phyloP scores from a whole-genome alignment of 2,888 invertebrate genomes.

The Cheiracanthium punctorium region DNA sequence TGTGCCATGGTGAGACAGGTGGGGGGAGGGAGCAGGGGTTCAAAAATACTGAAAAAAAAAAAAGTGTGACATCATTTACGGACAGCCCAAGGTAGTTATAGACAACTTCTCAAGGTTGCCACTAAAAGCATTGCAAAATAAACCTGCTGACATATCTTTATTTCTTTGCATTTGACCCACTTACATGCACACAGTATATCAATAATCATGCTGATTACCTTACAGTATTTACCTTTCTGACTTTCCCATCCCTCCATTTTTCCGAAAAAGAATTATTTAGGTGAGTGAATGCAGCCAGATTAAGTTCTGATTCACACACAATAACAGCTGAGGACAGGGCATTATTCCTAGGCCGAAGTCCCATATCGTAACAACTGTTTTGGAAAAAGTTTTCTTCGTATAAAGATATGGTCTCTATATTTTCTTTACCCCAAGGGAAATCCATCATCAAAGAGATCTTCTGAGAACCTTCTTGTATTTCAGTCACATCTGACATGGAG shows the following conservation, averaged over 20 bases:
- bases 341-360: not conserved
- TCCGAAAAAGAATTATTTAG: slow-evolving; percentile 44
- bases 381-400: slow-evolving; percentile 11
- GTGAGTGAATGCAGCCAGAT: slow-evolving; percentile 49
- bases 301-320: slow-evolving; percentile 41
- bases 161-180: too few relatives aligned
- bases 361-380: not conserved
- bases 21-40: too few relatives aligned
- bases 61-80: too few relatives aligned
- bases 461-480: slow-evolving; percentile 77
- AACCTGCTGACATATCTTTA: too few relatives aligned
- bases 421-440: slow-evolving; percentile 81
- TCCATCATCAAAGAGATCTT: slow-evolving; percentile 82
- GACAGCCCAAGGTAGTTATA: too few relatives aligned
- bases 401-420: slow-evolving; percentile 81
- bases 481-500: slow-evolving; percentile 79
- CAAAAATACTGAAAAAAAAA: too few relatives aligned
- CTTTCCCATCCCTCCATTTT: slow-evolving; percentile 15
- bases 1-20: too few relatives aligned
- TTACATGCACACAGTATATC: too few relatives aligned
- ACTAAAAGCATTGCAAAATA: too few relatives aligned
- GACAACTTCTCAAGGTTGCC: too few relatives aligned
- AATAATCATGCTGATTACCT: too few relatives aligned
- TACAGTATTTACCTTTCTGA: slow-evolving; percentile 37
- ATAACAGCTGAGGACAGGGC: slow-evolving; percentile 20